These are phyloP conservation scores for Neosilurus hyrtlii DNA, from an alignment of 2,797 vertebrate species.

Conservation along the genomic window DNA sequence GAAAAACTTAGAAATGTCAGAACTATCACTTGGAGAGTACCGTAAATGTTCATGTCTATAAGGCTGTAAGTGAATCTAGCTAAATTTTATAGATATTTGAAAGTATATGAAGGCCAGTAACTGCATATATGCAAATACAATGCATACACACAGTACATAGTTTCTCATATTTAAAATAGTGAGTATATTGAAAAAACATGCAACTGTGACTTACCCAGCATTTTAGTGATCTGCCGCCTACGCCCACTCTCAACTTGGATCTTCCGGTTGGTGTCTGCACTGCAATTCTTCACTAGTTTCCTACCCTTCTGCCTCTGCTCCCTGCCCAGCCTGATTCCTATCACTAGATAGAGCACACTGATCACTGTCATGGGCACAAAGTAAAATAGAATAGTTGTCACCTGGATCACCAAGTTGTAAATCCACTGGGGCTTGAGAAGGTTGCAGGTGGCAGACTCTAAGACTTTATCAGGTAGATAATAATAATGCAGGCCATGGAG, in stretches of 20 bases:
- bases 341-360: constrained; percentile 74
- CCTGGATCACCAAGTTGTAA: constrained; percentile 78
- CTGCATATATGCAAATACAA: not conserved
- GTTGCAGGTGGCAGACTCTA: constrained; percentile 77
- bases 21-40: too few relatives aligned
- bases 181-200: not conserved
- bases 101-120: not conserved
- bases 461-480: constrained; percentile 66
- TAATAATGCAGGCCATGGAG: constrained; percentile 76
- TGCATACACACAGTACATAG: not conserved
- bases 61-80: too few relatives aligned
- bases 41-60: too few relatives aligned
- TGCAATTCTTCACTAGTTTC: constrained; percentile 59
- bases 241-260: constrained; percentile 65
- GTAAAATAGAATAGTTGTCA: constrained; percentile 79
- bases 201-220: constrained; percentile 74
- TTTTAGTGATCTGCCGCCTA: constrained; percentile 77
- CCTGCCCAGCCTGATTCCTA: constrained; percentile 70
- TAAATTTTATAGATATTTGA: too few relatives aligned
- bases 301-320: constrained; percentile 58
- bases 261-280: constrained; percentile 59
- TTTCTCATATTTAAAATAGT: not conserved
- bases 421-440: constrained; percentile 78
- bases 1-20: too few relatives aligned
- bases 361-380: constrained; percentile 78